A percentile compares a stretch with the other conserved stretches of the same genome.
Evolutionary conservation across 1,140 invertebrate genomes (phyloP).

Genomic region (Anastrepha ludens): DNA sequence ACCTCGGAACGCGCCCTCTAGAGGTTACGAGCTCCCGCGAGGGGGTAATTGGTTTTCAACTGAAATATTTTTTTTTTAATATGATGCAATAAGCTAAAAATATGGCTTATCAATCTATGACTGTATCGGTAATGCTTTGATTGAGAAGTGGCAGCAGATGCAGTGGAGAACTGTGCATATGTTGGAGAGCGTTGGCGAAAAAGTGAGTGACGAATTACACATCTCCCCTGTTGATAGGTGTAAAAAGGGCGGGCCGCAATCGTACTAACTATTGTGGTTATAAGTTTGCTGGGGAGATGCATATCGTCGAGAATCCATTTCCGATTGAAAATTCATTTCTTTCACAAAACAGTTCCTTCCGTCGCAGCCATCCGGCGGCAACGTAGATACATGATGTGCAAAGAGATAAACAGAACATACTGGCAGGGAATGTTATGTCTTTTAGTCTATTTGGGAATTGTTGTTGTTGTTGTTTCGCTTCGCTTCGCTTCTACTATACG

Average conservation of each 20-base stretch:
- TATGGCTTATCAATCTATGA: constrained; percentile 1
- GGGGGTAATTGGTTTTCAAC: no score
- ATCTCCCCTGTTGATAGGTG: neutral
- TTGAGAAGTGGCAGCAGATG: neutral
- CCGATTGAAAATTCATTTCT: constrained; percentile 54
- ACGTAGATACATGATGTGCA: neutral
- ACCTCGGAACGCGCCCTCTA: no score
- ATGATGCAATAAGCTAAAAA: neutral
- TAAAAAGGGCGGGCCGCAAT: neutral
- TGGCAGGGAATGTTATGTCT: neutral
- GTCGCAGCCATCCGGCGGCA: neutral
- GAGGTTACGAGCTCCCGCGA: no score
- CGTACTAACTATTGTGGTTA: constrained; percentile 25
- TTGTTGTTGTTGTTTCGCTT: neutral
- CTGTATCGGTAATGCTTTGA: neutral
- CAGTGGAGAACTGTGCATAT: neutral
- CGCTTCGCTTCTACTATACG: no score
- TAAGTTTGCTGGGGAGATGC: neutral
- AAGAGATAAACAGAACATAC: neutral
- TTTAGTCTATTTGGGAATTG: neutral
- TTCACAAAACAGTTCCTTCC: constrained; percentile 49
- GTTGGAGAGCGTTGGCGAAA: neutral
- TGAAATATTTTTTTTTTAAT: no score
- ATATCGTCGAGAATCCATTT: constrained; percentile 46
- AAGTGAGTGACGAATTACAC: constrained; percentile 31